Base-by-base conservation (phyloP, 92 coral and sea anemone genomes). In the Porites lobata region DNA sequence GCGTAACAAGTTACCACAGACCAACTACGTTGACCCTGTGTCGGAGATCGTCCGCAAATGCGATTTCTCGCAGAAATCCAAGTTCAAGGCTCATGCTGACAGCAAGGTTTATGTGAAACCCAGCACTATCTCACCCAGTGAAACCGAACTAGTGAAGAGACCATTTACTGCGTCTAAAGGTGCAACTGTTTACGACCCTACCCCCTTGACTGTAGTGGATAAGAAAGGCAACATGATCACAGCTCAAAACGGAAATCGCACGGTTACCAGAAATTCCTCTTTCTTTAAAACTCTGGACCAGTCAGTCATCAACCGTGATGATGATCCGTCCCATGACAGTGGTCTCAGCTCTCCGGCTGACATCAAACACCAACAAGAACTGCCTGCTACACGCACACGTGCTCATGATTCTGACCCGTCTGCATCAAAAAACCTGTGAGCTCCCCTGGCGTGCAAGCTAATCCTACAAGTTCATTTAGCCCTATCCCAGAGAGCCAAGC, bases 201-300 rank as follows among this genome's bases (percentile, higher is more conserved):
- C 74, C n/a, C 93, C 94, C n/a, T 78, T 85, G 66, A 78, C 89
- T 24, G 97, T 92, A 11, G 86, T 85, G 32, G 65, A 70, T 9
- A 76, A 73, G 66, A 94, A 94, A 50, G 92, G 93, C 19, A 86
- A 91, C 21, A 92, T 92, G 94, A 69, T 92, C 43, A 92, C 94
- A 9, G 91, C 94, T 1, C 12, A 19, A 52, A 53, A 32, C 0
- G 94, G 77, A 0, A 57, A 78, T 15, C 75, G 75, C 50, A 84
- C 71, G 1, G 63, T 65, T 11, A 86, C 92, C 10, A 53, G 91
- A 14, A 87, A 88, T 53, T 91, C 89, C 2, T 87, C 92, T 6
- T 73, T 86, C 79, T 87, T 93, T 54, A 93, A 85, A 52, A 75
- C 19, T 52, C 10, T 75, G 50, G 21, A 75, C 15, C 79, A 54